Percentiles rank a stretch among this genome's conserved stretches.
Evolutionary conservation across 2,113 vertebrate species (phyloP).

Genomic region (Sula dactylatra): DNA sequence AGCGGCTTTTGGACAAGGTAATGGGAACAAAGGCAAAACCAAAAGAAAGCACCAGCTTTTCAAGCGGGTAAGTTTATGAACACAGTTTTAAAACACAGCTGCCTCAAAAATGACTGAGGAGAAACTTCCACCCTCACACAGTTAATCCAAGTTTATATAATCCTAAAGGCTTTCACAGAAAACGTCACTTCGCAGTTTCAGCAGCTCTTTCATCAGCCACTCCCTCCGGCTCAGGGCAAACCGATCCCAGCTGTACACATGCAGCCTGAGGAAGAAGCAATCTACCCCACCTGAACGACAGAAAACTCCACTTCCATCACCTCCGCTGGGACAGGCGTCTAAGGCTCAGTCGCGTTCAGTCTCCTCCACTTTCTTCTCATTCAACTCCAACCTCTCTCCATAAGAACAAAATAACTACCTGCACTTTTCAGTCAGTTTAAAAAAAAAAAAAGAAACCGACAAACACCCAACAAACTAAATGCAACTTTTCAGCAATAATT

Average conservation of each 20-base stretch:
- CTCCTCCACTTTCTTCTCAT: not conserved
- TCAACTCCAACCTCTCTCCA: not conserved
- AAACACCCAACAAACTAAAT: not conserved
- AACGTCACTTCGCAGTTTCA: not conserved
- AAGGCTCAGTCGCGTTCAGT: not conserved
- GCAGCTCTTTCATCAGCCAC: slow-evolving; percentile 31
- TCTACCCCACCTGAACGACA: not conserved
- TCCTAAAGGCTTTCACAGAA: slow-evolving; percentile 1
- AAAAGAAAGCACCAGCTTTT: not conserved
- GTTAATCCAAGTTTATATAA: slow-evolving; percentile 28
- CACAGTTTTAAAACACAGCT: not conserved
- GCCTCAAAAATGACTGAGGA: not conserved
- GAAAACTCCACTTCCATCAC: not conserved
- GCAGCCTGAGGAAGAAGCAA: not conserved
- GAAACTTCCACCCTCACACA: not conserved
- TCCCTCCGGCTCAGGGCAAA: slow-evolving; percentile 18
- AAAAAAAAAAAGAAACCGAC: not conserved
- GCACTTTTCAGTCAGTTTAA: not conserved
- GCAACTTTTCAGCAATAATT: not conserved
- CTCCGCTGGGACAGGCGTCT: slow-evolving; percentile 5
- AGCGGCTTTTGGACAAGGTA: not conserved
- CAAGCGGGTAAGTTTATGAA: not conserved
- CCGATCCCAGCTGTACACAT: not conserved
- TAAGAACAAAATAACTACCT: not conserved
- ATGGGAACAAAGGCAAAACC: not conserved